Conservation (phyloP, 2,113 vertebrate species). For the Petaurus breviceps region DNA sequence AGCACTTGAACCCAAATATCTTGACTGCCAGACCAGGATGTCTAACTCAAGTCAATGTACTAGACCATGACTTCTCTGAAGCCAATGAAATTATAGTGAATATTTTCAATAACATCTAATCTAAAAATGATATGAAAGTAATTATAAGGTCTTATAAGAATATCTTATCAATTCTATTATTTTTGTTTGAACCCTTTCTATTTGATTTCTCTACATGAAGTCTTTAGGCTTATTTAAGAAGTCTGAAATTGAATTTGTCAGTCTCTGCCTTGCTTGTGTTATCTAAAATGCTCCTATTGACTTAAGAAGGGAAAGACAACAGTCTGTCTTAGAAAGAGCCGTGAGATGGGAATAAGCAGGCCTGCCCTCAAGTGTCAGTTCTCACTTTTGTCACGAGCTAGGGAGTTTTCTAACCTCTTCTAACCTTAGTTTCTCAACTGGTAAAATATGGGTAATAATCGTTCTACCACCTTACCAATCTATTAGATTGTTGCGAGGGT, state of each 20-base stretch:
- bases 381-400: neutral
- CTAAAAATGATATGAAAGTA: neutral
- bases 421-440: neutral
- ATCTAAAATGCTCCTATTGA: neutral
- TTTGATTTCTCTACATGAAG: no score
- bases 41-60: neutral
- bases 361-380: neutral
- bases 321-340: neutral
- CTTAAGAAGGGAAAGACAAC: rapidly evolving
- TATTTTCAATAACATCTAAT: neutral
- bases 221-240: no score
- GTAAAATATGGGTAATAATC: neutral
- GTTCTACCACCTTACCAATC: neutral
- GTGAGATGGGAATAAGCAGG: neutral
- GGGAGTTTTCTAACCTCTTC: neutral
- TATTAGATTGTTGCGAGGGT: neutral
- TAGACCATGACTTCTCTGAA: neutral
- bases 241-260: neutral
- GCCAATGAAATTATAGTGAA: neutral
- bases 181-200: neutral
- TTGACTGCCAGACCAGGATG: neutral
- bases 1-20: neutral
- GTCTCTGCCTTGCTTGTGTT: neutral
- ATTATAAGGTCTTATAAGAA: neutral
- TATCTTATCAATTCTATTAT: neutral